These are phyloP conservation scores for Pseudococcus longispinus DNA, from an alignment of 2,888 invertebrate species.

Conservation along the genomic window DNA sequence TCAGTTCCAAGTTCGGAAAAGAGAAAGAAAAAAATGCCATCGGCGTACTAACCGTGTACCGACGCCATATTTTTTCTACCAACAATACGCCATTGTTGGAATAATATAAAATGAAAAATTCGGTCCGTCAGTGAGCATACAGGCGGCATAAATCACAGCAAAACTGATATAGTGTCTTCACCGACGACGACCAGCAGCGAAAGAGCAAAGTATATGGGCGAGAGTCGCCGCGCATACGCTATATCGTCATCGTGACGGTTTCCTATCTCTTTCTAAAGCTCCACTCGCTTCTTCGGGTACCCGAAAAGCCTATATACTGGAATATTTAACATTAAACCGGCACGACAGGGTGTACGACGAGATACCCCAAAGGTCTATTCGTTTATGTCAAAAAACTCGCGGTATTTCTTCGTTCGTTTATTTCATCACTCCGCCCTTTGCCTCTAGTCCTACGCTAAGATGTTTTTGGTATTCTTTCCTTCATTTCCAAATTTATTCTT, in stretches of 20 bases:
- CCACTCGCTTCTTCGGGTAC: not conserved
- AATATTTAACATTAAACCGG: slow-evolving; percentile 13
- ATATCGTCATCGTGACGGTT: not conserved
- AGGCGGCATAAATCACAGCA: slow-evolving; percentile 46
- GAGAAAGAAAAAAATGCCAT: slow-evolving; percentile 22
- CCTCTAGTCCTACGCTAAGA: too few species aligned
- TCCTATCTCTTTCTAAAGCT: not conserved
- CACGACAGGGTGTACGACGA: not conserved
- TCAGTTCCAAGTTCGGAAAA: not conserved
- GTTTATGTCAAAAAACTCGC: not conserved
- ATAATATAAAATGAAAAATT: slow-evolving; percentile 52
- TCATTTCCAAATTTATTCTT: too few species aligned
- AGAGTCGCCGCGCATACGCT: not conserved
- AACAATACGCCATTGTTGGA: slow-evolving; percentile 48
- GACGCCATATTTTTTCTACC: slow-evolving; percentile 26
- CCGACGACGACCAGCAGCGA: not conserved
- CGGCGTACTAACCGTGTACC: slow-evolving; percentile 42
- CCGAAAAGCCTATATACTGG: not conserved
- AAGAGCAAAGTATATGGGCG: not conserved
- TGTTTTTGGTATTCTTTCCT: not conserved
- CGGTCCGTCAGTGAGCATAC: slow-evolving; percentile 45
- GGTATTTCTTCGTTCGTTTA: not conserved
- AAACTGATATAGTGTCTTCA: slow-evolving; percentile 51
- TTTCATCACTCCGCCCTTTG: not conserved
- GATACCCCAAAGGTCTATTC: not conserved